Evolutionary conservation across 2,888 invertebrate species (phyloP), one percentile per base, ranked within the genome.

Genomic region (Harpalus rufipes): DNA sequence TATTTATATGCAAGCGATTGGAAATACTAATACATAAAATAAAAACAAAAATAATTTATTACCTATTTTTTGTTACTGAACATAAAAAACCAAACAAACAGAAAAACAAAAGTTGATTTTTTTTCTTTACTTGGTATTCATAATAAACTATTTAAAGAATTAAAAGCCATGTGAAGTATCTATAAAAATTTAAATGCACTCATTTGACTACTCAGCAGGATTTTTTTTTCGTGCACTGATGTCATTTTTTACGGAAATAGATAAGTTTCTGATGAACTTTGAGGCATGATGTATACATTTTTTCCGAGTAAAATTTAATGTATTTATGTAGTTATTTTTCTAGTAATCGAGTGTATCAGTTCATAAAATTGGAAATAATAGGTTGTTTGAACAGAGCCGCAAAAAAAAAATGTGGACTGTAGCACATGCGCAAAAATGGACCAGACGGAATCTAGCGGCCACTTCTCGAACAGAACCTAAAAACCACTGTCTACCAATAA

Each of bases 201-300:
- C 1, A 61, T 61, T 61, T 18, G 8, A 16, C 18, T 61, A 61
- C 0, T 61, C 61, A 21, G 25, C 16, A 21, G 12, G 12, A 21
- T 8, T 63, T 63, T 63, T 25, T 21, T 21, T 7, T 51, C 32
- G 5, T 32, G 6, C 5, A 32, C 3, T 4, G 1, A 59, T 18
- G 63, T 63, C 63, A 63, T 25, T 21, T 25, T 21, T 68, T 68
- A 39, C 41, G 68, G 25, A 68, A 68, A 68, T 68, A 68, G 25
- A 68, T 39, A 68, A 32, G 25, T 68, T 21, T 68, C 14, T 68
- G 39, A 6, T 39, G 68, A 39, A 68, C 68, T 68, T 68, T 68
- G 39, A 32, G 14, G n/a, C n/a, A 14, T 68, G 39, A 32, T 68
- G 39, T 68, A 39, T 10, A 32, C 14, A 25, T 7, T 39, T 32